These are phyloP conservation scores for Myathropa florea DNA, from an alignment of 2,888 invertebrate genomes.

Conservation along the genomic window DNA sequence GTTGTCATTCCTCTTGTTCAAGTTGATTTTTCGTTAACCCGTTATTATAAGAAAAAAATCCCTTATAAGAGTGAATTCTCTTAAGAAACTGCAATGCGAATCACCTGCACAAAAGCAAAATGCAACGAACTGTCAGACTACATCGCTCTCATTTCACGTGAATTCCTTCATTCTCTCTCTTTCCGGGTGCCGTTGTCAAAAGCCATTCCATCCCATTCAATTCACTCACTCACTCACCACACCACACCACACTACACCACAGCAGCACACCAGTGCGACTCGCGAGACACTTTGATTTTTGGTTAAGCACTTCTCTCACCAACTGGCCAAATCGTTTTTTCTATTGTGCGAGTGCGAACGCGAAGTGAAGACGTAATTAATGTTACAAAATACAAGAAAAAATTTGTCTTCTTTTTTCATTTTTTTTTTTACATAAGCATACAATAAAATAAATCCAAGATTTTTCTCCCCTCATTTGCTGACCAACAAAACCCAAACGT, in stretches of 20 bases:
- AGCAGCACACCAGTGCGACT: not conserved
- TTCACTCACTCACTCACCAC: no score
- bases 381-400: slow-evolving; percentile 61
- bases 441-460: slow-evolving; percentile 32
- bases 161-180: not conserved
- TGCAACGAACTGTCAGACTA: slow-evolving; percentile 13
- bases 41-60: not conserved
- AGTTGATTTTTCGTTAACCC: not conserved
- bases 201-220: not conserved
- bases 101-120: slow-evolving; percentile 9
- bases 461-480: not conserved
- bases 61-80: not conserved
- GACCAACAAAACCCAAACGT: slow-evolving; percentile 15
- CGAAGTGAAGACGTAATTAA: slow-evolving; percentile 69
- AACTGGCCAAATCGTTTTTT: slow-evolving; percentile 62
- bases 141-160: not conserved
- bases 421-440: slow-evolving; percentile 67
- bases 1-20: not conserved
- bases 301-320: slow-evolving; percentile 27
- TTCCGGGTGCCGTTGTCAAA: slow-evolving; percentile 3
- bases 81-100: not conserved
- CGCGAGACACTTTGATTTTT: not conserved
- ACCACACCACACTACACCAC: no score
- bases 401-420: slow-evolving; percentile 29
- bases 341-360: slow-evolving; percentile 67